These are phyloP conservation scores for Acleris holmiana DNA, from an alignment of 2,888 invertebrate species.

Conservation along the genomic window DNA sequence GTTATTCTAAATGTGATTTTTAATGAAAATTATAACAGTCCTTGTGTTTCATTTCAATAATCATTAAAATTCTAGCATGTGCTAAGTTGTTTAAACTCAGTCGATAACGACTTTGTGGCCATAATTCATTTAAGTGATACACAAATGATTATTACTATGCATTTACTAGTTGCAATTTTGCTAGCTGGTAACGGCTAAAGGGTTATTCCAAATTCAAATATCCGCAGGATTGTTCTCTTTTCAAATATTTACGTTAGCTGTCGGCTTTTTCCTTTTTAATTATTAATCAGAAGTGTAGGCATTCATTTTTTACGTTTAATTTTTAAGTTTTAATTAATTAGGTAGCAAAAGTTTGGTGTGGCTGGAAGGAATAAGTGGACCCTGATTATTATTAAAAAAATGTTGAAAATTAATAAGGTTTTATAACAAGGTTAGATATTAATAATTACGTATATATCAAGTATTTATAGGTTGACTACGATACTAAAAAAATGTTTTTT, in stretches of 20 bases:
- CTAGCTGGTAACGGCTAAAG: no score
- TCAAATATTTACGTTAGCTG: background rate
- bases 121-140: no score
- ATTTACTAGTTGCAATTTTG: no score
- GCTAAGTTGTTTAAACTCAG: no score
- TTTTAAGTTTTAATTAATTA: conserved; percentile 22
- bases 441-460: conserved; percentile 12
- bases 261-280: conserved; percentile 5
- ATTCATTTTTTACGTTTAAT: conserved; percentile 12
- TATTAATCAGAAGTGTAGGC: conserved; percentile 19
- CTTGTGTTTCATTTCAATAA: no score
- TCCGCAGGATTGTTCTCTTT: background rate
- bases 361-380: conserved; percentile 66
- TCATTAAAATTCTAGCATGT: no score
- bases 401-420: conserved; percentile 3
- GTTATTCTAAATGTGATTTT: no score
- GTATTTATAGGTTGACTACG: background rate
- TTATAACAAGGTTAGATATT: conserved; percentile 5
- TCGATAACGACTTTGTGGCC: no score
- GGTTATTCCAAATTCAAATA: conserved; percentile 7
- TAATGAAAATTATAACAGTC: no score
- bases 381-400: conserved; percentile 47
- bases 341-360: conserved; percentile 35
- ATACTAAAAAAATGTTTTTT: no score
- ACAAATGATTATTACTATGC: no score